A percentile compares a stretch with the other conserved stretches of the same genome.
These are phyloP conservation scores for Halesus radiatus DNA, from an alignment of 1,140 invertebrate species.

Conservation along the genomic window DNA sequence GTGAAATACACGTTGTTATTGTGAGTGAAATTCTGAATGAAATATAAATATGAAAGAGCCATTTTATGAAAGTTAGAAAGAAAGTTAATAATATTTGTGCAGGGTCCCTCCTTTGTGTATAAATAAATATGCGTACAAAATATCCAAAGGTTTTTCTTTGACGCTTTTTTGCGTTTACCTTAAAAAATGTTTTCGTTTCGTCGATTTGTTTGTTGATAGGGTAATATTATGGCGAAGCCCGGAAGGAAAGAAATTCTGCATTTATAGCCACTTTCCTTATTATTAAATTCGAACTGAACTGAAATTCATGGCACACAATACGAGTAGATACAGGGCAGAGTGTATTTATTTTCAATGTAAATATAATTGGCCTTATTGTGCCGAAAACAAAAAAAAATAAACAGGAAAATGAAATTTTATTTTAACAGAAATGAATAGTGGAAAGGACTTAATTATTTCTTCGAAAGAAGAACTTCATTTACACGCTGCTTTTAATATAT, in stretches of 20 bases:
- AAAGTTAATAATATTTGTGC: conserved; percentile 46
- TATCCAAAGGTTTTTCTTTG: conserved; percentile 9
- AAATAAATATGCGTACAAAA: conserved; percentile 18
- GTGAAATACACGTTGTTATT: conserved; percentile 42
- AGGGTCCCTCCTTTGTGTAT: conserved; percentile 18
- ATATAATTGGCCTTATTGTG: too few species aligned
- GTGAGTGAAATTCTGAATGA: conserved; percentile 46
- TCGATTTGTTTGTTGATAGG: conserved; percentile 2
- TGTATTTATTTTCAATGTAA: too few species aligned
- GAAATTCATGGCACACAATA: too few species aligned
- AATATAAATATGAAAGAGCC: conserved; percentile 39
- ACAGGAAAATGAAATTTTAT: too few species aligned
- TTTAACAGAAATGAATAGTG: too few species aligned
- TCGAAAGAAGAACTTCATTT: too few species aligned
- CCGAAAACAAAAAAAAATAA: too few species aligned
- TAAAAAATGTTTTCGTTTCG: conserved; percentile 8
- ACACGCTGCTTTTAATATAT: too few species aligned
- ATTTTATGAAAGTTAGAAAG: conserved; percentile 35
- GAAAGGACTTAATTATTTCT: too few species aligned
- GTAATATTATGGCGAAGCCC: neutral
- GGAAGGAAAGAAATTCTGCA: neutral
- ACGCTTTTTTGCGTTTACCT: conserved; percentile 5
- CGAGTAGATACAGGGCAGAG: too few species aligned
- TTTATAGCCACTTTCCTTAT: too few species aligned
- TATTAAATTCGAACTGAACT: too few species aligned